Percentiles rank a stretch among this genome's conserved stretches.
Evolutionary conservation across 1,140 invertebrate species (phyloP).

Genomic region (Tetramorium parvispinum): DNA sequence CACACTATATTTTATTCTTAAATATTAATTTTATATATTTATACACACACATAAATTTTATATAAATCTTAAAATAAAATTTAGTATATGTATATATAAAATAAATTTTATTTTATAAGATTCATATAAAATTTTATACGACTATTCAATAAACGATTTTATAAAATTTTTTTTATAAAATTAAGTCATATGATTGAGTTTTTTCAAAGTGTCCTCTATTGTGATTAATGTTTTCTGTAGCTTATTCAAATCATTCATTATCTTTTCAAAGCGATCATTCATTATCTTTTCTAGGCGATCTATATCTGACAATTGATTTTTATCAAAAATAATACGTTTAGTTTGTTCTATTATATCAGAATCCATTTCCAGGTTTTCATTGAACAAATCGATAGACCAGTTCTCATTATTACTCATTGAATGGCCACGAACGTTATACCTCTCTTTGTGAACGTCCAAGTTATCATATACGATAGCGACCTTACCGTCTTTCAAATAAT

Average conservation of each 20-base stretch:
- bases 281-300: conserved; percentile 68
- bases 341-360: conserved; percentile 64
- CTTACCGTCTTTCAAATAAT: conserved; percentile 87
- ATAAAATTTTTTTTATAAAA: not conserved
- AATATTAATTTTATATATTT: too few relatives aligned
- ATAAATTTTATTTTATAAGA: too few relatives aligned
- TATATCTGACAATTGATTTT: conserved; percentile 53
- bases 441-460: conserved; percentile 68
- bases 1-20: too few relatives aligned
- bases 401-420: not conserved
- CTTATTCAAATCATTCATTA: conserved; percentile 53
- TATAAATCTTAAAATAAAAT: too few relatives aligned
- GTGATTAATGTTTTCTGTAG: conserved; percentile 45
- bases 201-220: conserved; percentile 51
- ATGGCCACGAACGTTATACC: not conserved
- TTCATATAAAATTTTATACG: too few relatives aligned
- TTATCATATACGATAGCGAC: conserved; percentile 88
- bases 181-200: not conserved
- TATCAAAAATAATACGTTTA: conserved; percentile 69
- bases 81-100: too few relatives aligned
- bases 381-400: not conserved
- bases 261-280: conserved; percentile 59
- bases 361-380: conserved; percentile 69
- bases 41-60: too few relatives aligned
- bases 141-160: too few relatives aligned